Conservation (phyloP, 1,140 invertebrate species). For the Chlorops oryzae region DNA sequence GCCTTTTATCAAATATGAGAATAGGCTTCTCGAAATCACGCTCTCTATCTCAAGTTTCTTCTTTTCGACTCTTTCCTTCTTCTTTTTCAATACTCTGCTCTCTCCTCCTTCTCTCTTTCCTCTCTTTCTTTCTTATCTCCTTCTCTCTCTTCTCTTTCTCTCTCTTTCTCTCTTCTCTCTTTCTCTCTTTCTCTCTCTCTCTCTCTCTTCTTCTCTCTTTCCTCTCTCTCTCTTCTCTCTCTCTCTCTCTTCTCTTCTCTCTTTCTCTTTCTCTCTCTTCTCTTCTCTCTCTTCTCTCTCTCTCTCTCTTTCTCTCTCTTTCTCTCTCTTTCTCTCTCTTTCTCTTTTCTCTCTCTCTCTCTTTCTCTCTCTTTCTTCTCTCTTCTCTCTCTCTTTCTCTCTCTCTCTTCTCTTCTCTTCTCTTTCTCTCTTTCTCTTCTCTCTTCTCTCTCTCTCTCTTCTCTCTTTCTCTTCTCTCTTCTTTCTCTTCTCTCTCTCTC, state of each 20-base stretch:
- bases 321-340: not conserved
- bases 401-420: too few relatives aligned
- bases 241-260: too few relatives aligned
- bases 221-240: too few relatives aligned
- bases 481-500: not conserved
- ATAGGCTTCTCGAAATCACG: too few relatives aligned
- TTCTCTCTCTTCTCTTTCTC: too few relatives aligned
- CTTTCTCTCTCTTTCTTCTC: not conserved
- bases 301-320: not conserved
- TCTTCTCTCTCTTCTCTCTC: not conserved
- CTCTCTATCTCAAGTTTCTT: too few relatives aligned
- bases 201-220: not conserved
- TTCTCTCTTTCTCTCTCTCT: not conserved
- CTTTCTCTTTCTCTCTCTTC: not conserved
- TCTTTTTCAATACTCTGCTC: too few relatives aligned
- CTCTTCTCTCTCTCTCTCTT: not conserved
- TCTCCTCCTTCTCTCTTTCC: too few relatives aligned
- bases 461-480: not conserved
- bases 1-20: too few relatives aligned
- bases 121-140: too few relatives aligned
- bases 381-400: not conserved
- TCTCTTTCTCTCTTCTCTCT: too few relatives aligned
- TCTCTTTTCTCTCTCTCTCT: not conserved
- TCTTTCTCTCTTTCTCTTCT: not conserved
- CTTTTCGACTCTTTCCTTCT: too few relatives aligned